These are phyloP conservation scores for Hylaeus anthracinus DNA, from an alignment of 1,140 invertebrate species.

Conservation along the genomic window DNA sequence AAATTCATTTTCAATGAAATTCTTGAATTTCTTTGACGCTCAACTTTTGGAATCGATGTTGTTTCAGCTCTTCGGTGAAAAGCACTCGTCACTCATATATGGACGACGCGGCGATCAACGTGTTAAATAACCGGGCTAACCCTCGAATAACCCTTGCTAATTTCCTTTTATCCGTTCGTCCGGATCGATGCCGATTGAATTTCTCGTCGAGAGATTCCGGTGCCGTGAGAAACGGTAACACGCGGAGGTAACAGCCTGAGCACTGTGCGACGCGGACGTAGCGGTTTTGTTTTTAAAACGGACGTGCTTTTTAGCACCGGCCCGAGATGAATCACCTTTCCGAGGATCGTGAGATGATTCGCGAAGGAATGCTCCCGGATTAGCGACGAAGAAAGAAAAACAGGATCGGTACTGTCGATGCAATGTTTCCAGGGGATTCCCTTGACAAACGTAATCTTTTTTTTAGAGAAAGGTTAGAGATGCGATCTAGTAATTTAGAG, in stretches of 20 bases:
- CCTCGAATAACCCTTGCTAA: too few relatives aligned
- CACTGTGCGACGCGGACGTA: background rate
- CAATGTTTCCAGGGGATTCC: background rate
- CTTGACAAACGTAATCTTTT: background rate
- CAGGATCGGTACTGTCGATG: background rate
- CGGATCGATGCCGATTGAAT: constrained; percentile 1
- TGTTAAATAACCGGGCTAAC: too few relatives aligned
- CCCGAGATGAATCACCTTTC: constrained; percentile 18
- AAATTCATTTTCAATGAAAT: too few relatives aligned
- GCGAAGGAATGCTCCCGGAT: background rate
- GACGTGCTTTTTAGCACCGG: background rate
- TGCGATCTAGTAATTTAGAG: too few relatives aligned
- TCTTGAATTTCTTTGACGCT: too few relatives aligned
- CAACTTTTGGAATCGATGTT: too few relatives aligned
- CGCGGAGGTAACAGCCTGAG: background rate
- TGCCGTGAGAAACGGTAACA: constrained; percentile 5
- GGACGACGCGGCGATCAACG: too few relatives aligned
- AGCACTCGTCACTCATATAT: too few relatives aligned
- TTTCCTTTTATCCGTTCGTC: background rate
- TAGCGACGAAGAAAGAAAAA: constrained; percentile 12
- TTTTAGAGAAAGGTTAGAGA: too few relatives aligned
- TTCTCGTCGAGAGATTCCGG: background rate
- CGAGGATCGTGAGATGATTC: constrained; percentile 6
- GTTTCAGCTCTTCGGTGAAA: too few relatives aligned
- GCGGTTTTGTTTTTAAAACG: constrained; percentile 32